Base-by-base conservation (phyloP, 2,888 invertebrate species). In the Isoperla grammatica region DNA sequence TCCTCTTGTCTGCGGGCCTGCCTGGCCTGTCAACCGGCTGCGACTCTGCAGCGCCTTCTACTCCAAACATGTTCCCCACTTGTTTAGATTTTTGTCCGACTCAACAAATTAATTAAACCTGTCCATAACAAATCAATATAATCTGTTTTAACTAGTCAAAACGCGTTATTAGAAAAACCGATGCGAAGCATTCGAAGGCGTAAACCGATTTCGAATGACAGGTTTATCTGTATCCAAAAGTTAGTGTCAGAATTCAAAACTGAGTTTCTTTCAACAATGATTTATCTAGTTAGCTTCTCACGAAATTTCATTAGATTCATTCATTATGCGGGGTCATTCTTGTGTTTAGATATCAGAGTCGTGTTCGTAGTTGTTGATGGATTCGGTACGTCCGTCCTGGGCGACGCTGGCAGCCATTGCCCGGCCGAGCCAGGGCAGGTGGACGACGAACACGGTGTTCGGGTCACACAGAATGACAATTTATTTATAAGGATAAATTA, bases 11-110 rank as follows among this genome's bases (percentile, higher is more conserved):
- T 37, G 8, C 11, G 8, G 37, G 6, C 8, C 11, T 37, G n/a
- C n/a, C n/a, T n/a, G n/a, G n/a, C n/a, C 8, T 29, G 29, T 29
- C 29, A 29, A 29, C 29, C 8, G 29, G 29, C 29, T 4, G 29
- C 29, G 29, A 29, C 29, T 40, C 15, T 3, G 11, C 4, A 40
- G 15, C 15, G 42, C n/a, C 13, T 40, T 15, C 42, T 6, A 12
- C 15, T 40, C 15, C 13, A 40, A 13, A 40, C 15, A 40, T 15
- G 13, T 13, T 50, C 23, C 29, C 17, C 49, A n/a, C 49, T 20
- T 50, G 35, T 50, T 50, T 15, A 50, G 23, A 50, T 50, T 35
- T 50, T 13, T 13, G n/a, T 29, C 49, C 9, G 49, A 29, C 49
- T 20, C 22, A 29, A 50, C 49, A 35, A 50, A 23, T 50, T 50